Evolutionary conservation across 2,888 invertebrate species (phyloP).

Genomic region (Rhimphoctona megacephalus): DNA sequence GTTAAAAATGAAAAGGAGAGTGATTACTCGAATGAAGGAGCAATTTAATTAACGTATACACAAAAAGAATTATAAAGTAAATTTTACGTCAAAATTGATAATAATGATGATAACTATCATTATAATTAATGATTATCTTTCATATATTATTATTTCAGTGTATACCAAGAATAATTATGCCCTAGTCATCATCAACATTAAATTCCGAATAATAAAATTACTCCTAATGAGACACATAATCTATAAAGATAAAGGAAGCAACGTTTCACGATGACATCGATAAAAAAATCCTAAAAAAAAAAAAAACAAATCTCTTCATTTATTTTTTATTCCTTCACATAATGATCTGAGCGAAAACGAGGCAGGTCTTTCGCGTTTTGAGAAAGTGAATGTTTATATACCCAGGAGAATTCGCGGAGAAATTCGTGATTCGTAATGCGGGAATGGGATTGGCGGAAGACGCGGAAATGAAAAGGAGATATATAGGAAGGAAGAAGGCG

Average conservation of each 20-base stretch:
- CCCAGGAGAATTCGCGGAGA: conserved; percentile 16
- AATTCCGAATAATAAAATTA: too few relatives aligned
- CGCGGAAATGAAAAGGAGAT: conserved; percentile 49
- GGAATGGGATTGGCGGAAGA: conserved; percentile 41
- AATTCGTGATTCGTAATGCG: conserved; percentile 42
- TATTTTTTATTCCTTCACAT: neutral
- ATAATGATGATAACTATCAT: neutral
- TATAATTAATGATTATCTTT: neutral
- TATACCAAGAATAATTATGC: too few relatives aligned
- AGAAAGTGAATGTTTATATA: conserved; percentile 11
- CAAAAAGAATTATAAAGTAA: neutral
- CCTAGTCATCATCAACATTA: too few relatives aligned
- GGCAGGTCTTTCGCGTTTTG: neutral
- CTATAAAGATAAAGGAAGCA: neutral
- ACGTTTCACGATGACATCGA: neutral
- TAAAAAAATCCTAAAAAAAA: neutral
- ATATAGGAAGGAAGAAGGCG: conserved; percentile 47
- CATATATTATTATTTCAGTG: neutral
- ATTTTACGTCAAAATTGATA: neutral
- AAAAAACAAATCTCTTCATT: neutral
- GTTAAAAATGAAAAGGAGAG: neutral
- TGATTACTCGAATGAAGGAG: neutral
- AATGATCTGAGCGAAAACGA: neutral
- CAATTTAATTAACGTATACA: neutral
- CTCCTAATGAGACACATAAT: too few relatives aligned